Evolutionary conservation across 92 coral and sea anemone species (phyloP).

Genomic region (Heteractis magnifica): DNA sequence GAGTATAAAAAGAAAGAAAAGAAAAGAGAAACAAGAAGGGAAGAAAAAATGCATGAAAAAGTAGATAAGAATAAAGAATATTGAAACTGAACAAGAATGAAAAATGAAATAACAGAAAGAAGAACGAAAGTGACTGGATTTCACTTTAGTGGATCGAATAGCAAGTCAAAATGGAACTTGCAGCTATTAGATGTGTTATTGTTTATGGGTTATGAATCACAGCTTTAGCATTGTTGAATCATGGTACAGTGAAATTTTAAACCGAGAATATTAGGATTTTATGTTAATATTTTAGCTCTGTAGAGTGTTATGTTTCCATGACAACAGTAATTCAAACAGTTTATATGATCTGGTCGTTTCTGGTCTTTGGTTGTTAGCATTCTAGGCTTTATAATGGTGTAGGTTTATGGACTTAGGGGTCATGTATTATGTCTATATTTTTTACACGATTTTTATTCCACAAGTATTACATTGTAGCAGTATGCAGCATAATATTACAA

Average conservation of each 20-base stretch:
- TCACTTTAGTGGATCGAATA: too few species aligned
- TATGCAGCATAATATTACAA: background rate
- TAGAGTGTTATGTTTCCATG: slow-evolving; percentile 1
- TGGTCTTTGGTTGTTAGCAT: background rate
- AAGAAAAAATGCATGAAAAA: too few species aligned
- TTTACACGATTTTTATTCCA: background rate
- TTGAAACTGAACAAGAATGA: too few species aligned
- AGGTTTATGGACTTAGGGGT: background rate
- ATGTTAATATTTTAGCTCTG: background rate
- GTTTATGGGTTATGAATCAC: background rate
- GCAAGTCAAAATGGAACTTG: too few species aligned
- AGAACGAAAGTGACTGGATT: too few species aligned
- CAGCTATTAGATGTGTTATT: background rate
- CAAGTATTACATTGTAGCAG: background rate
- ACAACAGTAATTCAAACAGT: background rate
- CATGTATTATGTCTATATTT: background rate
- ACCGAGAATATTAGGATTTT: background rate
- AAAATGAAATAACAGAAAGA: too few species aligned
- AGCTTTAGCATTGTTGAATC: background rate
- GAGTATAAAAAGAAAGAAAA: background rate
- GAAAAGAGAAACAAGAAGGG: background rate
- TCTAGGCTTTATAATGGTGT: background rate
- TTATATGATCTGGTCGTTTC: background rate
- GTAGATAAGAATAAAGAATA: too few species aligned
- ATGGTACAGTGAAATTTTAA: background rate